phyloP scores from a whole-genome alignment of 1,140 invertebrate genomes.

The Pseudomyrmex concolor region DNA sequence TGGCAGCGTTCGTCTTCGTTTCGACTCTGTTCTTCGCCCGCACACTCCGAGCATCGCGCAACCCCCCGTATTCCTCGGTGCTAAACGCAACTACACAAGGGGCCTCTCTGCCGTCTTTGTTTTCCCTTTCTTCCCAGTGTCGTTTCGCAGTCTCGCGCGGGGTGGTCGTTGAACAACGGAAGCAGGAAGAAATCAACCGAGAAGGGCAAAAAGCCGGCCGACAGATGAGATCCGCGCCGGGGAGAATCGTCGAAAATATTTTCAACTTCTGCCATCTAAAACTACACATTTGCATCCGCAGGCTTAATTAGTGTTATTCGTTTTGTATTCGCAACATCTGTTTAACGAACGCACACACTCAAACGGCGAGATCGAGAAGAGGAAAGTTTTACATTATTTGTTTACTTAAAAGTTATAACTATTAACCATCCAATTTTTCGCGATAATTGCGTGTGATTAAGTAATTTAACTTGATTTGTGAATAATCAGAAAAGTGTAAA shows the following conservation, averaged over 20 bases:
- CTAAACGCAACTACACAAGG: constrained; percentile 83
- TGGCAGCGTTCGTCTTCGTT: constrained; percentile 13
- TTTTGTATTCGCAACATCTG: background rate
- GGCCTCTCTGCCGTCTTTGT: constrained; percentile 83
- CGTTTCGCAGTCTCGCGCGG: constrained; percentile 82
- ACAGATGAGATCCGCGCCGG: constrained; percentile 10
- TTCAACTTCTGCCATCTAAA: constrained; percentile 10
- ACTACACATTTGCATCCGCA: background rate
- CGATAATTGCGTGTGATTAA: background rate
- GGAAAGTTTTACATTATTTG: background rate
- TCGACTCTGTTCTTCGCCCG: constrained; percentile 48
- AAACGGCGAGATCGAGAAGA: background rate
- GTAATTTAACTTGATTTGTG: background rate
- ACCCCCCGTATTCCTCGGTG: constrained; percentile 74
- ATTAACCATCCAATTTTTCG: background rate
- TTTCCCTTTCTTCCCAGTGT: constrained; percentile 85
- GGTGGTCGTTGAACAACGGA: constrained; percentile 77
- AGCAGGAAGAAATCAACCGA: constrained; percentile 62
- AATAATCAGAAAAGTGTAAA: constrained; percentile 26
- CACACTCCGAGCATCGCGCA: constrained; percentile 70
- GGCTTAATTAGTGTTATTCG: constrained; percentile 1
- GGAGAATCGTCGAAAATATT: constrained; percentile 32
- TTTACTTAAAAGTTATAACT: background rate
- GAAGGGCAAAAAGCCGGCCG: constrained; percentile 50
- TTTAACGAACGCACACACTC: background rate